These are phyloP conservation scores for Echiichthys vipera DNA, from an alignment of 2,797 vertebrate species.

Conservation along the genomic window DNA sequence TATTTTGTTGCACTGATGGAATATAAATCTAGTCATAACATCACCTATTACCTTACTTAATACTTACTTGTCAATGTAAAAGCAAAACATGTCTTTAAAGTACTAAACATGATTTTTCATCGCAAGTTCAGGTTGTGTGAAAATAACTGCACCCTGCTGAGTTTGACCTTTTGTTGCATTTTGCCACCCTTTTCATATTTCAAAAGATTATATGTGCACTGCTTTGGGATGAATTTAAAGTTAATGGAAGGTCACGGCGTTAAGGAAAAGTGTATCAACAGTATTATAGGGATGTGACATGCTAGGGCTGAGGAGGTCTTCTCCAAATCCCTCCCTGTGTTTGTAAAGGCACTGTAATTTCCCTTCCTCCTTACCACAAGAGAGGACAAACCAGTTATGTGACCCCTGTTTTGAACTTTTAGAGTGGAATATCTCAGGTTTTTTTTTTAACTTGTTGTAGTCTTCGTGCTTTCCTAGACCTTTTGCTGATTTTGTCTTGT, in stretches of 20 bases:
- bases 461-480: background rate
- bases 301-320: background rate
- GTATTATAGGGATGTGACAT: slow-evolving; percentile 19
- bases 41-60: background rate
- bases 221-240: slow-evolving; percentile 4
- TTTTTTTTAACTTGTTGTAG: slow-evolving; percentile 21
- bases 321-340: slow-evolving; percentile 20
- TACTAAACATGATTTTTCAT: background rate
- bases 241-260: slow-evolving; percentile 19
- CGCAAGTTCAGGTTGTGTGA: background rate
- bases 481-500: slow-evolving; percentile 30
- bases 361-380: slow-evolving; percentile 6
- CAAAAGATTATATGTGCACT: background rate
- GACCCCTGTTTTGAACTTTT: slow-evolving; percentile 33
- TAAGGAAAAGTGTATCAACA: slow-evolving; percentile 12
- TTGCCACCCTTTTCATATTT: slow-evolving; percentile 13
- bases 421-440: slow-evolving; percentile 37
- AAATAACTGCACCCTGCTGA: slow-evolving; percentile 5
- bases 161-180: background rate
- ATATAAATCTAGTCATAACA: background rate
- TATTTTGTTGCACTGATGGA: too few species aligned
- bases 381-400: slow-evolving; percentile 27
- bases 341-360: slow-evolving; percentile 38
- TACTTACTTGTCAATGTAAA: slow-evolving; percentile 8
- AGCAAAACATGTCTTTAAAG: background rate